Evolutionary conservation across 2,888 invertebrate genomes (phyloP).

Genomic region (Phyllotreta striolata): DNA sequence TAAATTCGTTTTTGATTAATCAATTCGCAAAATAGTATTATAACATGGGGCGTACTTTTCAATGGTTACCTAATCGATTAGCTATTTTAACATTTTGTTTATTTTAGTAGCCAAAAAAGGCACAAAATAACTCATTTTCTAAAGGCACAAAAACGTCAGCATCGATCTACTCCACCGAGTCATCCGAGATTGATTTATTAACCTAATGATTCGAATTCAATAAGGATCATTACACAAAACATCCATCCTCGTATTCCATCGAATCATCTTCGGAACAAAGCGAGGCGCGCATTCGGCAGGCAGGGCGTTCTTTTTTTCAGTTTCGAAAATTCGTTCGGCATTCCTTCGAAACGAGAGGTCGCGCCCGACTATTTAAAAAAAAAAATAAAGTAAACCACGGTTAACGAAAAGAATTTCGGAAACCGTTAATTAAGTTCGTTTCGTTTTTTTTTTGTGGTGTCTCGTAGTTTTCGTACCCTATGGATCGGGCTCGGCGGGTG

Average conservation of each 20-base stretch:
- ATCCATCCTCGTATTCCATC: conserved; percentile 12
- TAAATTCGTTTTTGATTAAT: too few relatives aligned
- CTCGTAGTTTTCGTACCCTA: conserved; percentile 22
- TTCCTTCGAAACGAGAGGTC: conserved; percentile 23
- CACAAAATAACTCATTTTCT: neutral
- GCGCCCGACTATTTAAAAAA: conserved; percentile 27
- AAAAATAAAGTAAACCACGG: conserved; percentile 20
- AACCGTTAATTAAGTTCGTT: conserved; percentile 35
- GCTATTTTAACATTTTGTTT: too few relatives aligned
- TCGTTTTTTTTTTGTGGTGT: conserved; percentile 24
- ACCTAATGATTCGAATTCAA: conserved; percentile 19
- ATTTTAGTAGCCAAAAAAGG: too few relatives aligned
- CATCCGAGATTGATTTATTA: conserved; percentile 3
- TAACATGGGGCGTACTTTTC: too few relatives aligned
- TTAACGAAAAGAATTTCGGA: conserved; percentile 30
- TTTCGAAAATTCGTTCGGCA: conserved; percentile 19
- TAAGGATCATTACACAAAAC: conserved; percentile 20
- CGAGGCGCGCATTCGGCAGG: neutral
- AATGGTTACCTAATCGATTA: too few relatives aligned
- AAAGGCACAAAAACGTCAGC: neutral
- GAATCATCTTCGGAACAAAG: conserved; percentile 18
- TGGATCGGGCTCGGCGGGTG: conserved; percentile 1
- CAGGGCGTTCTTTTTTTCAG: conserved; percentile 1
- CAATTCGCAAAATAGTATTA: too few relatives aligned
- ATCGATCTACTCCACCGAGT: neutral